Base-by-base conservation (phyloP, 2,797 vertebrate species). In the Pelodytes ibericus region DNA sequence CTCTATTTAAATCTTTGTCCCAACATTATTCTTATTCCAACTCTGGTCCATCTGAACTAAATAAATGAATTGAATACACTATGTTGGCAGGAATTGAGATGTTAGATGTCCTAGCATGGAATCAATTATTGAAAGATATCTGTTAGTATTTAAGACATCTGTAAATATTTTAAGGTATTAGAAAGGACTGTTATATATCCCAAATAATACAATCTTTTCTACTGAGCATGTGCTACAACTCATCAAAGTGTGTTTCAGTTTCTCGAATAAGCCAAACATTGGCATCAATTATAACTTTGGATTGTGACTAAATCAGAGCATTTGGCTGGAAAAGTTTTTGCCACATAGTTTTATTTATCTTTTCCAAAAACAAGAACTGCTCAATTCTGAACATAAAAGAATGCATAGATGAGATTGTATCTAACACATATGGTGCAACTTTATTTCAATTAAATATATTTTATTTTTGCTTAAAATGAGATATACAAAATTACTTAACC, bases 151-250 rank as follows among this genome's bases (percentile, higher is more conserved):
- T 2, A 31, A 49, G 41, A 75, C 64, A 75, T 75, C 58, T 62
- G 74, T 77, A 77, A 71, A 63, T 59, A 66, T 68, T 75, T 75
- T 60, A 62, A 49, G 56, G 62, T 69, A 31, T 62, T 53, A 61
- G 22, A 31, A 41, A 69, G 36, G 57, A 66, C 31, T 69, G 58
- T 56, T 69, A 11, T 9, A 36, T 75, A 60, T 67, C 64, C 64
- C 27, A 59, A 59, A 70, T 22, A 3, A 59, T 63, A 44, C 30
- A 51, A 47, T 20, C 36, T 62, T 63, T 62, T 76, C 57, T 70
- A 63, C 56, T 56, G 13, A 62, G 57, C 31, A 70, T 30, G 29
- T n/a, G 27, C 18, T 51, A 6, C 18, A 20, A 30, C 65, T 57
- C 58, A 76, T 70, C 44, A 62, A 75, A 68, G 64, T 33, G 41